A percentile compares a stretch with the other conserved stretches of the same genome.
phyloP scores from a whole-genome alignment of 2,797 vertebrate genomes.

The Potorous gilbertii region DNA sequence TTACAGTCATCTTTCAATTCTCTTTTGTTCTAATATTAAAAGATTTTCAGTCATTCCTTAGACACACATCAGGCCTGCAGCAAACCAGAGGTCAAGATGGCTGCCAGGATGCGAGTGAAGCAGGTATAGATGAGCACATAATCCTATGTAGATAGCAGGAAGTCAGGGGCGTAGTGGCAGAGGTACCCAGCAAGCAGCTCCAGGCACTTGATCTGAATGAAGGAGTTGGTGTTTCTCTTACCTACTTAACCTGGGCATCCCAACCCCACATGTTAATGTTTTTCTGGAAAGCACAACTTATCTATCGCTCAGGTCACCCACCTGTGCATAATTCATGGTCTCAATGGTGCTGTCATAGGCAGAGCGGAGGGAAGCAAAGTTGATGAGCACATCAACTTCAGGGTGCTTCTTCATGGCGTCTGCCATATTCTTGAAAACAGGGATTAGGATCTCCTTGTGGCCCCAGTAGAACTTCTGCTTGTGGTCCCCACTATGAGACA shows the following conservation, averaged over 20 bases:
- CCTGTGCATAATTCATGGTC: constrained; percentile 95
- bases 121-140: background rate
- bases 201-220: background rate
- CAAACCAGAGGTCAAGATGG: background rate
- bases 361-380: constrained; percentile 97
- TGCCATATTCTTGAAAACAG: constrained; percentile 98
- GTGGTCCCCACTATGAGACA: constrained; percentile 92
- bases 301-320: constrained; percentile 55
- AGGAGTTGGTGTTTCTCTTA: background rate
- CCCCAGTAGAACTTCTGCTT: constrained; percentile 99
- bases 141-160: background rate
- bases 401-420: constrained; percentile 98
- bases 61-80: background rate
- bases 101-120: background rate
- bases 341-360: constrained; percentile 98
- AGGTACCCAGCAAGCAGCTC: background rate
- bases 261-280: background rate
- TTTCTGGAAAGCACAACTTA: background rate
- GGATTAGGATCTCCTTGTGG: constrained; percentile 96
- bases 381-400: constrained; percentile 96
- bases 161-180: background rate
- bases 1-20: background rate
- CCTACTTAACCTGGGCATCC: background rate
- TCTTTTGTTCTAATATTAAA: background rate
- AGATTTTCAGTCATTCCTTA: background rate